Conservation (phyloP, 2,888 invertebrate genomes). For the Tenthredo scrophulariae region DNA sequence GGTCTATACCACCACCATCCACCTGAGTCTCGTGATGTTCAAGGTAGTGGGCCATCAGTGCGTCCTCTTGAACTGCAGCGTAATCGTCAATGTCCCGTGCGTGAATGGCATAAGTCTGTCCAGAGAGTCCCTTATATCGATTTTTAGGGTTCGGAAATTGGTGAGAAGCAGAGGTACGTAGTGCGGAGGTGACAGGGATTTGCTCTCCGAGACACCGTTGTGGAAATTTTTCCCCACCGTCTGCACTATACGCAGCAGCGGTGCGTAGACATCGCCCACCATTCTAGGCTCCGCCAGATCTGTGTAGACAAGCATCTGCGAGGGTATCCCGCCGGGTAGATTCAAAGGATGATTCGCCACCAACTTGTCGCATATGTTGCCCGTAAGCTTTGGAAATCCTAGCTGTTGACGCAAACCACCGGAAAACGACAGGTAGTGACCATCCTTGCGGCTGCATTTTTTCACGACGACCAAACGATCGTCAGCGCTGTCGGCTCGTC, state of each 20-base stretch:
- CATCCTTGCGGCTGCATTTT: too few relatives aligned
- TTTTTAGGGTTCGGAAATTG: conserved; percentile 57
- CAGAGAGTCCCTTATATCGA: conserved; percentile 55
- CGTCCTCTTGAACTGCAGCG: conserved; percentile 50
- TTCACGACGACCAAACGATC: too few relatives aligned
- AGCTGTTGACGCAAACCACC: neutral
- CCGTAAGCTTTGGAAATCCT: neutral
- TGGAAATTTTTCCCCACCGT: too few relatives aligned
- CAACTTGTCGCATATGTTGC: neutral
- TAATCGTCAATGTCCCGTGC: conserved; percentile 52
- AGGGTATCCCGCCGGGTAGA: neutral
- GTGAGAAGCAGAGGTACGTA: too few relatives aligned
- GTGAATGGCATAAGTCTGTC: conserved; percentile 53
- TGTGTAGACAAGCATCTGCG: neutral
- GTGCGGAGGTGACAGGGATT: too few relatives aligned
- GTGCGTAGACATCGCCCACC: too few relatives aligned
- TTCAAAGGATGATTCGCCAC: neutral
- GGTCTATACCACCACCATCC: conserved; percentile 48
- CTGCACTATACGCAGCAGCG: too few relatives aligned
- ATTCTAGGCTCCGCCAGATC: conserved; percentile 58
- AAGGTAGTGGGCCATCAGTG: conserved; percentile 21
- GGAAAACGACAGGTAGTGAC: too few relatives aligned
- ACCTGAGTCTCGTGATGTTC: conserved; percentile 20
- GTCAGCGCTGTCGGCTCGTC: too few relatives aligned
- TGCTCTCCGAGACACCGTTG: too few relatives aligned